These are phyloP conservation scores for Osmerus mordax DNA, from an alignment of 2,113 vertebrate species.

Conservation along the genomic window DNA sequence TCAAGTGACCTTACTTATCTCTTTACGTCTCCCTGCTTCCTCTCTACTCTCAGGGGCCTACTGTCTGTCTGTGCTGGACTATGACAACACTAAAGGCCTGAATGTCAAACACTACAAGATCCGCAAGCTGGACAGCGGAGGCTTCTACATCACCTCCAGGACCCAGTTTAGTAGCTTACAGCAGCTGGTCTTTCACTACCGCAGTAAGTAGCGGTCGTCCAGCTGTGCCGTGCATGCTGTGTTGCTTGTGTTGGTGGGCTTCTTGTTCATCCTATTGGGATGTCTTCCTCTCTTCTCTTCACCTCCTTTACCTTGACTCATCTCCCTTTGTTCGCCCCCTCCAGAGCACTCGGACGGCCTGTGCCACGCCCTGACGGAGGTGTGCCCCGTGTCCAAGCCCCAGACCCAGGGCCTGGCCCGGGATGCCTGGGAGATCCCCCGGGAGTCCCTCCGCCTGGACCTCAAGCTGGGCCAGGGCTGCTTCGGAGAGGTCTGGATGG, in stretches of 20 bases:
- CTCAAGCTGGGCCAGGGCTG: conserved; percentile 97
- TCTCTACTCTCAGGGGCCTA: conserved; percentile 80
- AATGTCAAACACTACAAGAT: conserved; percentile 98
- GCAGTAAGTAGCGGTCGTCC: conserved; percentile 69
- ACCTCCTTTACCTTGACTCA: not conserved
- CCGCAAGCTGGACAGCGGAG: conserved; percentile 91
- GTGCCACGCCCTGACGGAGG: conserved; percentile 88
- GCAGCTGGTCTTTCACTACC: conserved; percentile 94
- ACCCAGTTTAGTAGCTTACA: conserved; percentile 94
- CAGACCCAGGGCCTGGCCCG: conserved; percentile 95
- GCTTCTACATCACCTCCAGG: conserved; percentile 96
- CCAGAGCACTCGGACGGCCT: conserved; percentile 90
- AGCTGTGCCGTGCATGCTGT: no score
- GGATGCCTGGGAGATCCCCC: conserved; percentile 95
- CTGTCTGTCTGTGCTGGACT: conserved; percentile 92
- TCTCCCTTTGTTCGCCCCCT: not conserved
- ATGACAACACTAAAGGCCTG: conserved; percentile 89
- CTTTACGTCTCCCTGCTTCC: not conserved
- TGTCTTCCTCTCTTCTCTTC: not conserved
- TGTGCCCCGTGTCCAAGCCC: conserved; percentile 91
- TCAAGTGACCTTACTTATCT: not conserved
- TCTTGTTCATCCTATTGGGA: not conserved
- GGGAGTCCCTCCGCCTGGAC: conserved; percentile 90
- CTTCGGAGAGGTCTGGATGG: conserved; percentile 99
- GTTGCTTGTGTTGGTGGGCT: no score